Evolutionary conservation across 2,888 invertebrate genomes (phyloP), one percentile per base, ranked within the genome.

Genomic region (Lacanobia oleracea): DNA sequence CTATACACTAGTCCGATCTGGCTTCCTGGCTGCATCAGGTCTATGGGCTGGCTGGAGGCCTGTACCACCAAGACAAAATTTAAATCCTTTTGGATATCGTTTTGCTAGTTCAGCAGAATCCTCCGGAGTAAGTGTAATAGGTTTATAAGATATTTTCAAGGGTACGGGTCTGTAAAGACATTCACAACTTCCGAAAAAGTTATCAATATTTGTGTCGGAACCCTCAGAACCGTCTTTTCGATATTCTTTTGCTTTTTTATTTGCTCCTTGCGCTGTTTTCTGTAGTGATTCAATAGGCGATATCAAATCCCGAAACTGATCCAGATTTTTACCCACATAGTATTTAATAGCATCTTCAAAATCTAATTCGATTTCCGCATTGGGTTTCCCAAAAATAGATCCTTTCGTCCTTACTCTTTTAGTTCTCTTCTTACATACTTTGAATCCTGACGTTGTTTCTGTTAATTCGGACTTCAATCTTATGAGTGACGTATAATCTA

Each of bases 381-480:
- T 12, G 0, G 0, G n/a, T 56, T 53, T 23, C 0, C 43, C 40
- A 16, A 27, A 2, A 43, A n/a, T 21, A 0, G n/a, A 43, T n/a
- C 50, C 23, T 3, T 53, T 18, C 5, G 16, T 37, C 48, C 1
- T 62, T 50, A 10, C n/a, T 27, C n/a, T 10, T 40, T n/a, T 21
- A 21, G 37, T 61, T 70, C 83, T 87, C 18, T 75, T 79, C 5
- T 84, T 75, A 53, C 84, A 75, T 37, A 90, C 62, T 82, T 88
- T 90, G 64, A 93, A 93, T 9, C 93, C 93, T 16, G 92, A 93
- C 0, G 83, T 88, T 9, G 86, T 16, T 18, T 43, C 90, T 9
- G 92, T 88, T 74, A 89, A 82, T 6, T 90, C 86, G 0, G 93
- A 93, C 65, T 83, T 86, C 51, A 88, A 77, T 83, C 84, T 89